Percentiles rank a stretch among this genome's conserved stretches.
These are phyloP conservation scores for Drosophila athabasca DNA, from an alignment of 1,140 invertebrate species.

Conservation along the genomic window DNA sequence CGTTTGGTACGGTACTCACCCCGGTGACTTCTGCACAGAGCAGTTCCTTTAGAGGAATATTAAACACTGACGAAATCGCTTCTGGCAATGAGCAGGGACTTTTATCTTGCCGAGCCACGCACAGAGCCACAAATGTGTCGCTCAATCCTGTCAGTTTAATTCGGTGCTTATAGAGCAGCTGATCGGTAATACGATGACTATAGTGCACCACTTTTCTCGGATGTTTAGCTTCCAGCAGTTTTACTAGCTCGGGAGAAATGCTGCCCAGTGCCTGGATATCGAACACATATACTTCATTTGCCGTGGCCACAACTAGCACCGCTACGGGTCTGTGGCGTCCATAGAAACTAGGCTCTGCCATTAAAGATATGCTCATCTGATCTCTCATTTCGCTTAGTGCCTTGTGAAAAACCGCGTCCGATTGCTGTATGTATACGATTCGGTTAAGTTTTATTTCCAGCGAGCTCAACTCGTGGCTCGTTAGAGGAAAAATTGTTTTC, in stretches of 20 bases:
- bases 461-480: too few relatives aligned
- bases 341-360: slow-evolving; percentile 16
- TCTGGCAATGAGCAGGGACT: slow-evolving; percentile 24
- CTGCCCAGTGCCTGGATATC: too few relatives aligned
- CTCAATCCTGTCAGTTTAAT: slow-evolving; percentile 42
- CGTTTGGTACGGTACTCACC: slow-evolving; percentile 1
- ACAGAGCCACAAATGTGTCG: slow-evolving; percentile 52
- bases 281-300: slow-evolving; percentile 49
- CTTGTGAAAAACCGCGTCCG: too few relatives aligned
- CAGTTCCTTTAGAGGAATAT: slow-evolving; percentile 30
- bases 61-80: slow-evolving; percentile 42
- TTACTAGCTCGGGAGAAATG: slow-evolving; percentile 19
- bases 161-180: slow-evolving; percentile 30
- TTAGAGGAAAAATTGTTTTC: too few relatives aligned
- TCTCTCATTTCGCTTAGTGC: too few relatives aligned
- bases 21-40: slow-evolving; percentile 39
- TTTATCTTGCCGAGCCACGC: slow-evolving; percentile 32
- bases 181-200: slow-evolving; percentile 52
- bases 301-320: slow-evolving; percentile 49
- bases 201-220: slow-evolving; percentile 62
- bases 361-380: too few relatives aligned
- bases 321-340: slow-evolving; percentile 43
- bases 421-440: too few relatives aligned
- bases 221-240: slow-evolving; percentile 31
- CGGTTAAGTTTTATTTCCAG: too few relatives aligned